Percentiles rank a stretch among this genome's conserved stretches.
Conservation (phyloP, 2,888 invertebrate genomes). For the Machimus rusticus region DNA sequence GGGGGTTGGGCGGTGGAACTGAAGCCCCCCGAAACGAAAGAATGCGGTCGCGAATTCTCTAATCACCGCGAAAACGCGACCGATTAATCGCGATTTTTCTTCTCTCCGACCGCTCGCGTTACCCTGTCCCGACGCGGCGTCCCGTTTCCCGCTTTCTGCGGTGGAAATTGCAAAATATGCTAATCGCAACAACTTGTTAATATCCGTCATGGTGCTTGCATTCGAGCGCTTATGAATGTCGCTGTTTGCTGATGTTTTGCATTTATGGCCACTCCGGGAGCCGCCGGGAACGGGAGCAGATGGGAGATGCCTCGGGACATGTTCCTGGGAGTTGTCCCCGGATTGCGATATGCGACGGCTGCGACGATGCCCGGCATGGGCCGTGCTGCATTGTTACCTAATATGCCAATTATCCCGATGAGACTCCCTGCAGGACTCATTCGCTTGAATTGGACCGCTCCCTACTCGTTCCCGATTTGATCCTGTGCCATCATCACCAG, state of each 20-base stretch:
- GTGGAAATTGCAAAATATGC: not conserved
- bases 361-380: not conserved
- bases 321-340: not conserved
- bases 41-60: not conserved
- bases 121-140: not conserved
- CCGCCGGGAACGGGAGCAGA: not conserved
- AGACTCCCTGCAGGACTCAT: conserved; percentile 39
- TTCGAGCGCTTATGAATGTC: conserved; percentile 10
- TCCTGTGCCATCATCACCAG: not conserved
- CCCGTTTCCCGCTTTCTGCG: not conserved
- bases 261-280: conserved; percentile 31
- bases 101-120: not conserved
- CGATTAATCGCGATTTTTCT: not conserved
- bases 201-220: conserved; percentile 30
- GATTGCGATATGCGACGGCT: not conserved
- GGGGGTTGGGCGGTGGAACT: not conserved
- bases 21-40: not conserved
- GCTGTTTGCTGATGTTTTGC: conserved; percentile 27
- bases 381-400: conserved; percentile 31
- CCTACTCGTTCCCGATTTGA: not conserved
- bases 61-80: not conserved
- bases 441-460: not conserved
- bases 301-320: not conserved
- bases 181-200: conserved; percentile 35
- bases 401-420: conserved; percentile 41